Evolutionary conservation across 2,797 vertebrate species (phyloP).

Genomic region (Tokudaia tokunoshimensis): DNA sequence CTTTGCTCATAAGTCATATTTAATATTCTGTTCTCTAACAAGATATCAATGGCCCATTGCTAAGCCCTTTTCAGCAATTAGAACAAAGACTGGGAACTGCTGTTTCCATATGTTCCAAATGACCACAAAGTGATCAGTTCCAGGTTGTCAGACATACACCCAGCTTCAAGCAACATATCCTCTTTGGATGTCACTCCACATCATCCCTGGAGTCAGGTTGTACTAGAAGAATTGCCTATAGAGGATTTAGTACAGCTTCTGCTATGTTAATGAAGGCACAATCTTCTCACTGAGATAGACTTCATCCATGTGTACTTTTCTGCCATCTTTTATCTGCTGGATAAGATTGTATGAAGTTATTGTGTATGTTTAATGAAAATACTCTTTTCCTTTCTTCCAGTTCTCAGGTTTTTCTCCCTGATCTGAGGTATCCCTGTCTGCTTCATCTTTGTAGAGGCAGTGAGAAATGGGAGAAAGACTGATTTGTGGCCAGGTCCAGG

Average conservation of each 20-base stretch:
- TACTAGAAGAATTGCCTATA: neutral
- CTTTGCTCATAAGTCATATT: constrained; percentile 25
- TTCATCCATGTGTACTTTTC: neutral
- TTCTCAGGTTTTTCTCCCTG: neutral
- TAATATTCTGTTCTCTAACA: constrained; percentile 2
- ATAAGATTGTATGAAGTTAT: neutral
- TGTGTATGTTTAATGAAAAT: neutral
- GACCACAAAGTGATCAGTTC: neutral
- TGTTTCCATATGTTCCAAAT: neutral
- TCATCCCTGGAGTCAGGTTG: neutral
- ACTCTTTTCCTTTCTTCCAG: neutral
- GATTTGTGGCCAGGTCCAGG: neutral
- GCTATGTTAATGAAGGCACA: neutral
- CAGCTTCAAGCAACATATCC: neutral
- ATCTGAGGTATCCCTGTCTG: neutral
- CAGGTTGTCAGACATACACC: neutral
- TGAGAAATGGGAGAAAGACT: neutral
- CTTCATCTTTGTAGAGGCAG: neutral
- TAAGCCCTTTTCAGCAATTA: constrained; percentile 29
- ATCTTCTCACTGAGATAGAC: neutral
- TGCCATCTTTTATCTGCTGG: neutral
- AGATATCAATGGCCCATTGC: neutral
- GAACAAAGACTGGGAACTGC: neutral
- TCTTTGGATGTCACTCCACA: neutral
- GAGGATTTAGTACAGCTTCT: neutral